phyloP scores from a whole-genome alignment of 2,797 vertebrate genomes.

The Acestrorhynchus altus region DNA sequence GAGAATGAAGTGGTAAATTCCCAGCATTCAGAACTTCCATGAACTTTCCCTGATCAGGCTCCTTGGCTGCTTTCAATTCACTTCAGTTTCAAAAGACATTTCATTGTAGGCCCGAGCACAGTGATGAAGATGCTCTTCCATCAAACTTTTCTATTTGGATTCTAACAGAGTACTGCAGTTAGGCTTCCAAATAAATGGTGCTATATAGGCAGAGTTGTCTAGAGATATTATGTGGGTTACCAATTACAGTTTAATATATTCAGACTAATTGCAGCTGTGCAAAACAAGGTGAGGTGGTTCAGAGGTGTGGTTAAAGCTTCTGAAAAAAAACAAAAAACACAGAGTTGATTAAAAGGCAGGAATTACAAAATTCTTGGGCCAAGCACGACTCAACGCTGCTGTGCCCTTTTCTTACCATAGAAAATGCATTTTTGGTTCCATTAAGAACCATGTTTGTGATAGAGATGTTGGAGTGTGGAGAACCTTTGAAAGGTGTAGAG shows the following conservation, averaged over 20 bases:
- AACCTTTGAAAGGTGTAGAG: too few relatives aligned
- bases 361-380: background rate
- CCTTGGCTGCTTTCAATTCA: conserved; percentile 18
- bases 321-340: too few relatives aligned
- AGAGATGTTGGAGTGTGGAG: too few relatives aligned
- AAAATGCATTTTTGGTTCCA: too few relatives aligned
- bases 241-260: background rate
- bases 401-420: too few relatives aligned
- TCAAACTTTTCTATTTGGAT: background rate
- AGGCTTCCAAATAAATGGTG: background rate
- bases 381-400: background rate
- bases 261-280: background rate
- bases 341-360: background rate
- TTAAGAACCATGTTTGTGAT: too few relatives aligned
- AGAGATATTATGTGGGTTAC: background rate
- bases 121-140: background rate
- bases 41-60: conserved; percentile 21
- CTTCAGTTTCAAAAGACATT: conserved; percentile 11
- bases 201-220: background rate
- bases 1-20: conserved; percentile 63
- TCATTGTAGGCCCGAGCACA: background rate
- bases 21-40: conserved; percentile 52
- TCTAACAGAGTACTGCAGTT: conserved; percentile 33
- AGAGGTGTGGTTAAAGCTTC: background rate
- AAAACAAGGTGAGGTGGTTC: background rate